Base-by-base conservation (phyloP, 2,113 vertebrate species). In the Seriola quinqueradiata region DNA sequence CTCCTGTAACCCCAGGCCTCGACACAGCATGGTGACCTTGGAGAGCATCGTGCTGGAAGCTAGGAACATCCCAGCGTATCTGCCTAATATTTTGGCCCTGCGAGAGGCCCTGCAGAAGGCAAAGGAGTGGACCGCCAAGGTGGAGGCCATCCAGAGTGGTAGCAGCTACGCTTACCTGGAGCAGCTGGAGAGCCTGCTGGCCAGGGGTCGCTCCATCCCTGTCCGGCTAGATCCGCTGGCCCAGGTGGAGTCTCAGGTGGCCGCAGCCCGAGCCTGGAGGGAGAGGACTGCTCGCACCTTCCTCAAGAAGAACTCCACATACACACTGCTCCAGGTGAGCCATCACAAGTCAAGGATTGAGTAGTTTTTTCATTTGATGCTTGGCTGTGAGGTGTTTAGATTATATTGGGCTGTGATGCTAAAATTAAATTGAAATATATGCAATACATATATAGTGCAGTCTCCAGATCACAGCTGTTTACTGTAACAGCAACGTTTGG, bases 301-400 rank as follows among this genome's bases (percentile, higher is more conserved):
- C 86, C 96, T 99, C n/a, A 99, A 99, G 93, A 99, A 99, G 93
- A 99, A 99, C 93, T 99, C 98, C 3, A 99, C 96, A 32, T 97
- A 99, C 85, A 98, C 95, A 0, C 90, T 99, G 55, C 95, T 99
- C 1, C 98, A 99, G 97, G 98, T 99, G 75, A 93, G 84, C 13
- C 17, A 23, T 32, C 9, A 28, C 4, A 9, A 7, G 14, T 63
- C 13, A 19, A 21, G 14, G 21, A 36, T 14, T 6, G 23, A 8
- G 14, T 23, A 36, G 48, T 9, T 40, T 55, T 28, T 59, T 73
- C 3, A 59, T 40, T 59, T 8, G 40, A 42, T 42, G 40, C 40
- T 42, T 42, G 40, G 40, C 40, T 42, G 8, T 42, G 40, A 42
- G 40, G 8, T 8, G 40, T 8, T 42, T 10, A 42, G 10, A 42